These are phyloP conservation scores for Scelioninae gen. 1 DNA, from an alignment of 2,888 invertebrate genomes.

Conservation along the genomic window DNA sequence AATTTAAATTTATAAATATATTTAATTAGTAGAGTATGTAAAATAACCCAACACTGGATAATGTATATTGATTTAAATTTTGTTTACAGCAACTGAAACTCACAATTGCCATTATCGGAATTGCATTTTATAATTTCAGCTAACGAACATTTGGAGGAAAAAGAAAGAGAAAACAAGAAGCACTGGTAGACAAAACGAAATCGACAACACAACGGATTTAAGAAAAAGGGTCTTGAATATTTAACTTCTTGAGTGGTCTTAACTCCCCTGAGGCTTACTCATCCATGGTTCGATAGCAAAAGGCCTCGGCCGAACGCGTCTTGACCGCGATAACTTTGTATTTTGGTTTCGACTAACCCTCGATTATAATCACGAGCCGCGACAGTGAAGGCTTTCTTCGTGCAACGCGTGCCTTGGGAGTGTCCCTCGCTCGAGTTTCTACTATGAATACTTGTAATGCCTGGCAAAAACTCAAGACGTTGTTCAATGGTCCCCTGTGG, in stretches of 20 bases:
- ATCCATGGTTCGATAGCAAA: conserved; percentile 53
- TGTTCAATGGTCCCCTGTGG: conserved; percentile 63
- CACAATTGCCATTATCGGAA: conserved; percentile 11
- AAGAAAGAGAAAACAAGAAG: conserved; percentile 39
- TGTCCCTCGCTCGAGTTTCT: conserved; percentile 61
- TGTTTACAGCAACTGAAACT: neutral
- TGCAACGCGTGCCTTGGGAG: conserved; percentile 66
- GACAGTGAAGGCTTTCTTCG: conserved; percentile 56
- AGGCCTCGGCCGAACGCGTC: conserved; percentile 64
- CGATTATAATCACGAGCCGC: conserved; percentile 66
- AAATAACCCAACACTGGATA: neutral
- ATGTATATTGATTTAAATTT: neutral
- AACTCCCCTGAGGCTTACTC: conserved; percentile 59
- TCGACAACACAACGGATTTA: conserved; percentile 56
- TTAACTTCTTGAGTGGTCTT: conserved; percentile 74
- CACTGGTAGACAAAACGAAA: conserved; percentile 63
- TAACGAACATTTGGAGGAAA: conserved; percentile 32
- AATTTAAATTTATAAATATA: too few relatives aligned
- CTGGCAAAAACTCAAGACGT: conserved; percentile 63
- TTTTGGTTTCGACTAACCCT: conserved; percentile 60
- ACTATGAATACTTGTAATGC: conserved; percentile 59
- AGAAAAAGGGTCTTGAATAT: conserved; percentile 73
- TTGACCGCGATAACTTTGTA: conserved; percentile 67
- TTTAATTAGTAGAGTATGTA: too few relatives aligned
- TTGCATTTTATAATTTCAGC: conserved; percentile 36